phyloP scores from a whole-genome alignment of 2,113 vertebrate species.

The Muntiacus reevesi region DNA sequence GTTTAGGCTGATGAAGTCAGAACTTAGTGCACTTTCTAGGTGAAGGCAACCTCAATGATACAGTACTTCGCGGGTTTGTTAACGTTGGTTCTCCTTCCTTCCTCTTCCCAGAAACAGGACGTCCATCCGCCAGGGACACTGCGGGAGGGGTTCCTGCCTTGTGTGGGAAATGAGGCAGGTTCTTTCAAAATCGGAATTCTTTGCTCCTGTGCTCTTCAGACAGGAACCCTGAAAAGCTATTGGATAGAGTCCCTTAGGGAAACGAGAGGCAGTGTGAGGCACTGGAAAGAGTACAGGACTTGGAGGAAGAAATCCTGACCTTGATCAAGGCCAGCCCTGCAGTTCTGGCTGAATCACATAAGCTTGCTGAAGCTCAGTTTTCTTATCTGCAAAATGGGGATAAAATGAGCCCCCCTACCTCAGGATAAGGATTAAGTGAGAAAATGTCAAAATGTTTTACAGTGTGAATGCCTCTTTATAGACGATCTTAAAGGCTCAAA shows the following conservation, averaged over 20 bases:
- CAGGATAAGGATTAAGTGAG: neutral
- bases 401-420: neutral
- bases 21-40: neutral
- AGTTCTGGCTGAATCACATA: neutral
- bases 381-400: neutral
- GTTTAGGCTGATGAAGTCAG: neutral
- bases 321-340: neutral
- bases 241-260: neutral
- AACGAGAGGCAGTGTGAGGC: neutral
- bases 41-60: neutral
- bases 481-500: neutral
- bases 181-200: neutral
- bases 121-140: neutral
- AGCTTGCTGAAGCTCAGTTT: neutral
- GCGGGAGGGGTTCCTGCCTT: neutral
- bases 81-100: neutral
- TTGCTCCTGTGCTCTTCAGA: neutral
- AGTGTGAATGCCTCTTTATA: neutral
- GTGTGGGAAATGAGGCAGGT: neutral
- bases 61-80: neutral
- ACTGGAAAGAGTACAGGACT: neutral
- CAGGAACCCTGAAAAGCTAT: neutral
- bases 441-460: neutral
- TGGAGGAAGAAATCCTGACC: neutral
- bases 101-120: neutral